Percentiles rank a stretch among this genome's conserved stretches.
Conservation (phyloP, 2,113 vertebrate genomes). For the Brachionichthys hirsutus region DNA sequence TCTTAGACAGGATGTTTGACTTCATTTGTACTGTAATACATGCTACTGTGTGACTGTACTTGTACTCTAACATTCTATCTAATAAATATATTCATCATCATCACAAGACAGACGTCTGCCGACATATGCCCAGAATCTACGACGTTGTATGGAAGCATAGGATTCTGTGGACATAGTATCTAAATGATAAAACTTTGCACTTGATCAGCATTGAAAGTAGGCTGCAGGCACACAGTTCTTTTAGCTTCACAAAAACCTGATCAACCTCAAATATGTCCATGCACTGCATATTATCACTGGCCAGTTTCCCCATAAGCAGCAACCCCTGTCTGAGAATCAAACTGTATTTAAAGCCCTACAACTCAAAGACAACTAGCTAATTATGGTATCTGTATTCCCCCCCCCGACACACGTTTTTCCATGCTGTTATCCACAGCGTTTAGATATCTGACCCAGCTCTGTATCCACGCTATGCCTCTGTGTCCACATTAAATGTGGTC, state of each 20-base stretch:
- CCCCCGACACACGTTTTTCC: slow-evolving; percentile 55
- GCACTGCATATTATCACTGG: slow-evolving; percentile 31
- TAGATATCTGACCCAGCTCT: slow-evolving; percentile 43
- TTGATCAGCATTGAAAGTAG: slow-evolving; percentile 16
- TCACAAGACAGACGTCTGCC: slow-evolving; percentile 3
- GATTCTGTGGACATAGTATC: slow-evolving; percentile 3
- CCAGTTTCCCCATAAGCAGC: slow-evolving; percentile 49
- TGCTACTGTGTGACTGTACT: too few species aligned
- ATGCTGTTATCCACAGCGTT: slow-evolving; percentile 38
- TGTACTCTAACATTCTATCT: too few species aligned
- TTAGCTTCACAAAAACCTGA: slow-evolving; percentile 39
- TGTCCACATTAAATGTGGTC: slow-evolving; percentile 31
- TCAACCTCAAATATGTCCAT: slow-evolving; percentile 31
- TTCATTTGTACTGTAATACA: too few species aligned
- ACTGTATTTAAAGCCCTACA: slow-evolving; percentile 60
- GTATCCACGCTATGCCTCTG: slow-evolving; percentile 31
- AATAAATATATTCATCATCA: too few species aligned
- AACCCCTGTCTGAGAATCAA: slow-evolving; percentile 37
- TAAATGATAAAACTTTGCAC: slow-evolving; percentile 6
- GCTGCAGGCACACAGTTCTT: slow-evolving; percentile 11
- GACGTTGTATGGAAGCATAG: slow-evolving; percentile 18
- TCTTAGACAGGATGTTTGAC: too few species aligned
- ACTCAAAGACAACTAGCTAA: slow-evolving; percentile 63
- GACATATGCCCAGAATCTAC: slow-evolving; percentile 1
- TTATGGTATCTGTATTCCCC: slow-evolving; percentile 63